Percentiles rank a stretch among this genome's conserved stretches.
phyloP scores from a whole-genome alignment of 2,888 invertebrate species.

The Phrixothrix hirtus region DNA sequence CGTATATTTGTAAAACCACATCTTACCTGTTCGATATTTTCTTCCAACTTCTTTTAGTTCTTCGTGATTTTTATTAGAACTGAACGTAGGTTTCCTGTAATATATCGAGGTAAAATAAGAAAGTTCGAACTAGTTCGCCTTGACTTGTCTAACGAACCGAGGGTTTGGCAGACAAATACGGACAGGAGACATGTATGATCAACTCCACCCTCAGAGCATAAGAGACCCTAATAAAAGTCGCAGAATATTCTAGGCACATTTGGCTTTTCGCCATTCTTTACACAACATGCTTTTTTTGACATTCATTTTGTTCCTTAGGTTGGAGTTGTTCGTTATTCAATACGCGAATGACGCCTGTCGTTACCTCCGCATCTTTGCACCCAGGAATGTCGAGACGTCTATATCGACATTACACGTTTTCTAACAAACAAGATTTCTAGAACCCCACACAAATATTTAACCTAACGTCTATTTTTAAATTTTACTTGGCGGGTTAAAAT shows the following conservation, averaged over 20 bases:
- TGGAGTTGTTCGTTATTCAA: slow-evolving; percentile 39
- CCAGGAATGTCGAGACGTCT: slow-evolving; percentile 21
- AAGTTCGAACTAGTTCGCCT: slow-evolving; percentile 33
- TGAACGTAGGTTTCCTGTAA: slow-evolving; percentile 29
- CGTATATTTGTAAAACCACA: too few relatives aligned
- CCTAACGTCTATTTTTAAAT: too few relatives aligned
- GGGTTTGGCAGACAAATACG: slow-evolving; percentile 44
- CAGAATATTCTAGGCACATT: slow-evolving; percentile 43
- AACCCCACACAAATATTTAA: too few relatives aligned
- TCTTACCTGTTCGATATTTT: slow-evolving; percentile 14
- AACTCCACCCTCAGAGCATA: slow-evolving; percentile 29
- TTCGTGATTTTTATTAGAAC: slow-evolving; percentile 28
- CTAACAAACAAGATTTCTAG: neutral
- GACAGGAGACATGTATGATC: slow-evolving; percentile 35
- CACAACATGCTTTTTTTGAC: slow-evolving; percentile 38
- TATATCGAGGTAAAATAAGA: slow-evolving; percentile 33
- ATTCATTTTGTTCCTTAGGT: slow-evolving; percentile 39
- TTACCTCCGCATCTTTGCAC: slow-evolving; percentile 23
- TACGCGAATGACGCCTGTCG: slow-evolving; percentile 37
- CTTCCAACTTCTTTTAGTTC: slow-evolving; percentile 21
- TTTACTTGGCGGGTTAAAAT: too few relatives aligned
- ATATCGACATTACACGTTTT: slow-evolving; percentile 20
- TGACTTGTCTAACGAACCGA: slow-evolving; percentile 51
- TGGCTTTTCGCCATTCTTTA: slow-evolving; percentile 38
- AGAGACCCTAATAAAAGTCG: slow-evolving; percentile 35